Evolutionary conservation across 2,113 vertebrate genomes (phyloP), one percentile per base, ranked within the genome.

Genomic region (Enhydra lutris): DNA sequence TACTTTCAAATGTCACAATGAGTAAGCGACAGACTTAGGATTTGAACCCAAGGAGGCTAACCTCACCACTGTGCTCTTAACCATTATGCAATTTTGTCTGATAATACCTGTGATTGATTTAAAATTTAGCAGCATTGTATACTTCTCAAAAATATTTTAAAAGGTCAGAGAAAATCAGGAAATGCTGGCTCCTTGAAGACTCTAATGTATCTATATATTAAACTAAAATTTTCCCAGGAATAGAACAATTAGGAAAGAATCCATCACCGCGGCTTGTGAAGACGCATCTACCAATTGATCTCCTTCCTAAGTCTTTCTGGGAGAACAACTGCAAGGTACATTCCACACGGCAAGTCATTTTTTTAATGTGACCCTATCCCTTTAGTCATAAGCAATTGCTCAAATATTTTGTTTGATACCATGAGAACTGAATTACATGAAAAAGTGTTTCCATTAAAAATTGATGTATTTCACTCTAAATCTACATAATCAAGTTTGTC

Each of bases 271-370:
- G 98, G 10, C 31, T 99, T 73, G 97, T 99, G 91, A 99, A 99
- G 97, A 99, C 99, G 2, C 98, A 99, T 57, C 98, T 99, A 11
- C 98, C 98, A 3, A 88, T 85, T 36, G 50, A 95, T 15, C 98
- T 99, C 24, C 84, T 99, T 89, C 99, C 99, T 8, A 98, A 98
- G 91, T 97, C 98, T 55, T 98, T 99, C 96, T 99, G 98, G 99
- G 96, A 99, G 50, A 99, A 99, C 13, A n/a, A 12, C 4, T 99
- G 98, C 96, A 99, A 99, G 99, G 99, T 99, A 97, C 6, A 76
- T 0, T 67, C 12, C 23, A 18, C 4, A 59, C 6, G 11, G 1
- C 4, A 31, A 59, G 34, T 14, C 14, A 17, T 45, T 45, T 42
- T 45, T 74, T 74, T 7, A 67, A 23, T 20, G 13, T 29, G 39